Percentiles rank a stretch among this genome's conserved stretches.
Conservation (phyloP, 2,113 vertebrate species). For the Leptocoma aspasia region DNA sequence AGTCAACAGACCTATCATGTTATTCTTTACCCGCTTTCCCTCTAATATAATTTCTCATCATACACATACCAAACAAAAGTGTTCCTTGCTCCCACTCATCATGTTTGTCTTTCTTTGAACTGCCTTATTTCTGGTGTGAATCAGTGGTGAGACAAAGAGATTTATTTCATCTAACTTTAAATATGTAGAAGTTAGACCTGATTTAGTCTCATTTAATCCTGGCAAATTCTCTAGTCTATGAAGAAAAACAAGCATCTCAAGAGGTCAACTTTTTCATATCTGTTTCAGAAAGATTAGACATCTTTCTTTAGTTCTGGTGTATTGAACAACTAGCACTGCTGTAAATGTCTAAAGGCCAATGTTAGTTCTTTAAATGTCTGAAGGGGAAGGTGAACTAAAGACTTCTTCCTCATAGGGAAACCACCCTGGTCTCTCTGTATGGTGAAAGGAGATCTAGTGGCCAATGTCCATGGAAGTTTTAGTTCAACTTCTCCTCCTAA, state of each 20-base stretch:
- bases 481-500: not conserved
- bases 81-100: not conserved
- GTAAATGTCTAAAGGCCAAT: not conserved
- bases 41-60: constrained; percentile 18
- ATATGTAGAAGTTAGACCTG: not conserved
- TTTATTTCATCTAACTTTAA: constrained; percentile 12
- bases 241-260: not conserved
- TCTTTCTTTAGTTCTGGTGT: not conserved
- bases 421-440: not conserved
- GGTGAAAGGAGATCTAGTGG: not conserved
- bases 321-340: not conserved
- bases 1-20: not conserved
- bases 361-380: not conserved
- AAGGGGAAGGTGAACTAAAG: not conserved
- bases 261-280: not conserved
- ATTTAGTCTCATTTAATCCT: not conserved
- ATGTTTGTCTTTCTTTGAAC: constrained; percentile 35
- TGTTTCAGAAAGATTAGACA: not conserved
- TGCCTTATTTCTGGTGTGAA: not conserved
- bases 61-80: not conserved
- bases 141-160: not conserved
- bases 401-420: not conserved
- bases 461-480: not conserved
- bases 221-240: not conserved
- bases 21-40: not conserved